Evolutionary conservation across 2,888 invertebrate genomes (phyloP).

Genomic region (Troglohyphantes excavatus): DNA sequence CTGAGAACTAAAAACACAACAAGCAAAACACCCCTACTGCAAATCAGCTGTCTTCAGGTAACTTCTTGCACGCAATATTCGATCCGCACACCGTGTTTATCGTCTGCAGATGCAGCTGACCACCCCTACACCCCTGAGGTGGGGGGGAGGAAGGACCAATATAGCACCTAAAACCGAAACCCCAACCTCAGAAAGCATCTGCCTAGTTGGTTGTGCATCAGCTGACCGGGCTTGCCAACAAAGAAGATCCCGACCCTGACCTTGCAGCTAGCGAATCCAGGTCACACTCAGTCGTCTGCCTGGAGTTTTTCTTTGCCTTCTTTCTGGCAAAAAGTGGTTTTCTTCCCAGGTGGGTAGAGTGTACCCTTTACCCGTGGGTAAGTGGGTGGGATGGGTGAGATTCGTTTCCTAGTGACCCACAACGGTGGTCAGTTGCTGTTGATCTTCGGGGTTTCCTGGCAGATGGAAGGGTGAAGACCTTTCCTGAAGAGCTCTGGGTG

Average conservation of each 20-base stretch:
- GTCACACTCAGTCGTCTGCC: background rate
- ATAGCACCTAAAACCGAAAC: constrained; percentile 4
- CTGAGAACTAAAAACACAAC: background rate
- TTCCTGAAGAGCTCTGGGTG: background rate
- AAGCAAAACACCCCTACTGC: background rate
- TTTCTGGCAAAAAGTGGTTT: too few species aligned
- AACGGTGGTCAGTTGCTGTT: background rate
- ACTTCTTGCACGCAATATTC: background rate
- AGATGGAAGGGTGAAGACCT: background rate
- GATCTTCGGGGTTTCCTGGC: background rate
- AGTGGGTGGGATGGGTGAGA: background rate
- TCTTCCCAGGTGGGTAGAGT: background rate
- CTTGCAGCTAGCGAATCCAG: constrained; percentile 5
- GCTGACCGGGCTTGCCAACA: background rate
- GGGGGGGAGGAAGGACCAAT: background rate
- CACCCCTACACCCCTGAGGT: background rate
- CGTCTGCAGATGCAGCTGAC: constrained; percentile 10
- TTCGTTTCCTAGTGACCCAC: constrained; percentile 22
- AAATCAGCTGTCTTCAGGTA: background rate
- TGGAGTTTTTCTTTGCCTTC: background rate
- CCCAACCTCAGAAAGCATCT: background rate
- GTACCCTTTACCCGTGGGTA: background rate
- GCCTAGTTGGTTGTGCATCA: background rate
- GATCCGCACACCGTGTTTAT: background rate
- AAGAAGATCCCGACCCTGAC: constrained; percentile 5